phyloP scores from a whole-genome alignment of 2,113 vertebrate genomes.

The Oryzias melastigma region DNA sequence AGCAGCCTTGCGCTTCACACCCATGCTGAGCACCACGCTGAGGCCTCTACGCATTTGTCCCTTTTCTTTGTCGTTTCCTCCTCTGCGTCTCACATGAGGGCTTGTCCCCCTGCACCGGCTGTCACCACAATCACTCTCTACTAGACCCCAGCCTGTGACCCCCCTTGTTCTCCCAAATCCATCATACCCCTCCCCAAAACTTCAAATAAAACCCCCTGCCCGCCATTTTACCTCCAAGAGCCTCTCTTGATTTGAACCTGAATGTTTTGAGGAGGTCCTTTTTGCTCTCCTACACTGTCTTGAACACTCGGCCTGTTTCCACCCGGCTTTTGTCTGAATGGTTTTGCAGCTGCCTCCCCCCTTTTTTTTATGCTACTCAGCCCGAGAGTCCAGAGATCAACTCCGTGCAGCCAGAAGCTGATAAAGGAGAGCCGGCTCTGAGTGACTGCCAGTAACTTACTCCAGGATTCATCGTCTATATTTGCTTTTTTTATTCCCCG shows the following conservation, averaged over 20 bases:
- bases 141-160: conserved; percentile 34
- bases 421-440: conserved; percentile 47
- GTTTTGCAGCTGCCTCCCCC: conserved; percentile 22
- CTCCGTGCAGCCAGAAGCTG: conserved; percentile 29
- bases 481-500: conserved; percentile 36
- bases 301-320: conserved; percentile 1
- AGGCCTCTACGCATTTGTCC: conserved; percentile 17
- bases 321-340: conserved; percentile 29
- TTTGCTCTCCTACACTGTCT: not conserved
- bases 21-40: conserved; percentile 53
- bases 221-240: conserved; percentile 4
- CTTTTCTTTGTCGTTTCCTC: conserved; percentile 42
- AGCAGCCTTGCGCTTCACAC: conserved; percentile 66
- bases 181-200: conserved; percentile 58
- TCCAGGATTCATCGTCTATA: conserved; percentile 36
- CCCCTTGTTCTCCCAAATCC: conserved; percentile 30
- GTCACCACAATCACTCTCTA: conserved; percentile 49
- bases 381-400: conserved; percentile 73
- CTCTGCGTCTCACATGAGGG: conserved; percentile 59
- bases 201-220: conserved; percentile 32
- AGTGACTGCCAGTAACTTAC: conserved; percentile 51
- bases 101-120: conserved; percentile 54
- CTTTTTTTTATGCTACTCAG: conserved; percentile 56
- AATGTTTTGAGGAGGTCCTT: not conserved
- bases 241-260: conserved; percentile 15